A percentile compares a stretch with the other conserved stretches of the same genome.
These are phyloP conservation scores for Drosophila kepulauana DNA, from an alignment of 1,140 invertebrate genomes.

Conservation along the genomic window DNA sequence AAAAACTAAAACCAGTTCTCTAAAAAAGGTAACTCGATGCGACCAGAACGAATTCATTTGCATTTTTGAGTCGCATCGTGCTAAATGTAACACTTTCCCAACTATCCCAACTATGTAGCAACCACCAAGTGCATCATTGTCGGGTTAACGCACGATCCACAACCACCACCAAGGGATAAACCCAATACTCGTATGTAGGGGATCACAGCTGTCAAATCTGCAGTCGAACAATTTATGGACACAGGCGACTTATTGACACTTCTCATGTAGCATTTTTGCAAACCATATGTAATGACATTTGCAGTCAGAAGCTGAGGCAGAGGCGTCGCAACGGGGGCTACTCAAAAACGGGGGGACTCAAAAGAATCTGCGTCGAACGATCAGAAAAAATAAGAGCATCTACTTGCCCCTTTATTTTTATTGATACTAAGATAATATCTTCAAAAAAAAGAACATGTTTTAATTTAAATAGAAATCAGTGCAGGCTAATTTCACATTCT, in stretches of 20 bases:
- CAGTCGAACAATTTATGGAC: conserved; percentile 45
- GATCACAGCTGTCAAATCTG: conserved; percentile 44
- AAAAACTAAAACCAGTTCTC: conserved; percentile 11
- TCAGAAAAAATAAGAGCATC: too few species aligned
- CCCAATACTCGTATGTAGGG: neutral
- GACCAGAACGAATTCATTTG: conserved; percentile 68
- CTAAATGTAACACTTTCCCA: conserved; percentile 46
- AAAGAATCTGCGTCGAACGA: too few species aligned
- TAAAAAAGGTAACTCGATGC: conserved; percentile 36
- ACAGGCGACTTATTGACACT: conserved; percentile 65
- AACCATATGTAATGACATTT: conserved; percentile 21
- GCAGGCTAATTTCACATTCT: too few species aligned
- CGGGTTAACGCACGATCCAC: conserved; percentile 22
- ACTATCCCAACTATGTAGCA: conserved; percentile 18
- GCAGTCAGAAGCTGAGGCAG: neutral
- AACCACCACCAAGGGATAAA: neutral
- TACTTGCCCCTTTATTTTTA: too few species aligned
- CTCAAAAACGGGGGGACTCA: too few species aligned
- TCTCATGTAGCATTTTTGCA: conserved; percentile 42
- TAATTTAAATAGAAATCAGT: too few species aligned
- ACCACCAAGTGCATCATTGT: conserved; percentile 11
- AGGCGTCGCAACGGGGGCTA: neutral
- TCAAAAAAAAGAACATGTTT: too few species aligned
- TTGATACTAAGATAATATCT: too few species aligned
- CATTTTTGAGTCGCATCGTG: conserved; percentile 37